Evolutionary conservation across 2,888 invertebrate species (phyloP).

Genomic region (Idaea straminata): DNA sequence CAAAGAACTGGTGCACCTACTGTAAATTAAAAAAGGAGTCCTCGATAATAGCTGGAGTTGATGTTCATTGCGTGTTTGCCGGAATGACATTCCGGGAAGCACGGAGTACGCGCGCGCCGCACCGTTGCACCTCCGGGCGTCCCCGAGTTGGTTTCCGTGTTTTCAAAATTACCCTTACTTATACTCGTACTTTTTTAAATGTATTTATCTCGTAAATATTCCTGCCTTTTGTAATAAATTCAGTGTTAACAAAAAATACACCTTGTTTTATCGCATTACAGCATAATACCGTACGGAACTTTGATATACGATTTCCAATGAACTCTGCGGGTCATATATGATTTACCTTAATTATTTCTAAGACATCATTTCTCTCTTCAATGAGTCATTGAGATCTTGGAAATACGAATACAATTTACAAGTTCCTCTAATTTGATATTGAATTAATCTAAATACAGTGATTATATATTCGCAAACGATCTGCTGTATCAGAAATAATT

Average conservation of each 20-base stretch:
- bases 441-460: conserved; percentile 8
- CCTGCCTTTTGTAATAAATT: neutral
- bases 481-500: conserved; percentile 44
- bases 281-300: neutral
- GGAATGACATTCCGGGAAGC: conserved; percentile 57
- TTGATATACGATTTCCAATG: neutral
- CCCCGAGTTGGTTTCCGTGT: neutral
- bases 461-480: conserved; percentile 36
- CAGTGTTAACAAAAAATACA: neutral
- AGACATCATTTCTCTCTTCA: neutral
- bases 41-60: conserved; percentile 23
- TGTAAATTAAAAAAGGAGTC: neutral
- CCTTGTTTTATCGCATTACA: neutral
- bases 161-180: neutral
- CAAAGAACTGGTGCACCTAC: neutral
- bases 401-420: neutral
- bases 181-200: neutral
- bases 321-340: neutral
- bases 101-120: conserved; percentile 43
- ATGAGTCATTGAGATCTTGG: neutral
- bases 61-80: conserved; percentile 36
- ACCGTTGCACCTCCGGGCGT: conserved; percentile 33
- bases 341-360: neutral
- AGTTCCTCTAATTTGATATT: neutral
- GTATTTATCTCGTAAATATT: neutral